Percentiles rank a stretch among this genome's conserved stretches.
phyloP scores from a whole-genome alignment of 2,888 invertebrate species.

The Glaucopsyche alexis region DNA sequence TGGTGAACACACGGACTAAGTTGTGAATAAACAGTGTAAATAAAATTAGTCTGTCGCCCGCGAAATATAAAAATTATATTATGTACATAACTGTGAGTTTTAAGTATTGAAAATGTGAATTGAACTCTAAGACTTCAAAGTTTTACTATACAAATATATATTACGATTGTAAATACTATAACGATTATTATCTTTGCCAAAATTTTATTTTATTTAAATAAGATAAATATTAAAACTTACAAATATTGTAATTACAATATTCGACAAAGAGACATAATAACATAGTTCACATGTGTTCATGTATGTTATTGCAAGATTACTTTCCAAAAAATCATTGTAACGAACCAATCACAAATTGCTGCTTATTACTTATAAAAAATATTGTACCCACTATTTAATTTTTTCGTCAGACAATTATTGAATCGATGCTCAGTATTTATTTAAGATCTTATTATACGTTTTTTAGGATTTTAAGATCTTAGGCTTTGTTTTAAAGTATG shows the following conservation, averaged over 20 bases:
- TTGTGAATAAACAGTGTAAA: conserved; percentile 55
- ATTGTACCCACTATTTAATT: background rate
- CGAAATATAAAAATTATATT: conserved; percentile 35
- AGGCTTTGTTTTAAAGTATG: conserved; percentile 47
- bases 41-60: conserved; percentile 38
- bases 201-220: background rate
- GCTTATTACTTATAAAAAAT: background rate
- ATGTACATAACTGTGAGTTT: conserved; percentile 43
- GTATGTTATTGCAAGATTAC: no score
- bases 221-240: background rate
- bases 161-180: conserved; percentile 49
- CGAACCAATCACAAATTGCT: background rate
- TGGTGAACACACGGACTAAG: conserved; percentile 71
- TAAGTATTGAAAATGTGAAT: conserved; percentile 36
- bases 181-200: conserved; percentile 43
- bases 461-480: no score
- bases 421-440: conserved; percentile 3
- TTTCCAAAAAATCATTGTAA: background rate
- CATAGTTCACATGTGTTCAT: no score
- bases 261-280: no score
- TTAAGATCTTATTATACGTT: conserved; percentile 11
- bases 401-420: background rate
- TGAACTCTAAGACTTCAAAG: conserved; percentile 37
- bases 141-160: conserved; percentile 35
- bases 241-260: no score